Conservation (phyloP, 37 sponge, comb jelly and placozoan species). For the Eunapius fragilis region DNA sequence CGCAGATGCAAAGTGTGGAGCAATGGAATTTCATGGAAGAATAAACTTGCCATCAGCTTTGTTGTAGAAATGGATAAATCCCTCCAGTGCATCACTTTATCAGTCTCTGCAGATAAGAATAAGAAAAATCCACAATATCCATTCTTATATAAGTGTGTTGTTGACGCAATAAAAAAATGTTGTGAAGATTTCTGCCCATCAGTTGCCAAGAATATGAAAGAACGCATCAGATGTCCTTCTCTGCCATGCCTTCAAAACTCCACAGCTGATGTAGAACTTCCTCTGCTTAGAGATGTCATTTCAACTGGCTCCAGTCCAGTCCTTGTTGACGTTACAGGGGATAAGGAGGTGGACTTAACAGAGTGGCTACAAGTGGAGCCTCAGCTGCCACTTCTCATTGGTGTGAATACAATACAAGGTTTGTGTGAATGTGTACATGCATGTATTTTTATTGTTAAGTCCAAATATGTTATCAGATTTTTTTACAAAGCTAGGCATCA, state of each 20-base stretch:
- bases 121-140: not conserved
- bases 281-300: not conserved
- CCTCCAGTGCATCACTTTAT: not conserved
- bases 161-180: not conserved
- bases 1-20: slow-evolving; percentile 33
- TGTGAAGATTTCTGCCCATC: not conserved
- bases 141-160: not conserved
- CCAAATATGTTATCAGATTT: too few relatives aligned
- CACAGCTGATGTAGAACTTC: not conserved
- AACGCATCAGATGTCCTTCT: not conserved
- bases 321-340: not conserved
- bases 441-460: not conserved
- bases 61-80: slow-evolving; percentile 17
- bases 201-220: not conserved
- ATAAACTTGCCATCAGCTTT: not conserved
- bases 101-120: not conserved
- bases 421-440: not conserved
- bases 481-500: too few relatives aligned
- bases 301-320: not conserved
- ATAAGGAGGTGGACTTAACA: not conserved
- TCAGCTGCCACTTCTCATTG: not conserved
- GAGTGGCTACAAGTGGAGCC: not conserved
- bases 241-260: not conserved
- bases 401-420: not conserved
- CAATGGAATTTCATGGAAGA: slow-evolving; percentile 23